A percentile compares a stretch with the other conserved stretches of the same genome.
Conservation (phyloP, 1,140 invertebrate species). For the Apis florea region DNA sequence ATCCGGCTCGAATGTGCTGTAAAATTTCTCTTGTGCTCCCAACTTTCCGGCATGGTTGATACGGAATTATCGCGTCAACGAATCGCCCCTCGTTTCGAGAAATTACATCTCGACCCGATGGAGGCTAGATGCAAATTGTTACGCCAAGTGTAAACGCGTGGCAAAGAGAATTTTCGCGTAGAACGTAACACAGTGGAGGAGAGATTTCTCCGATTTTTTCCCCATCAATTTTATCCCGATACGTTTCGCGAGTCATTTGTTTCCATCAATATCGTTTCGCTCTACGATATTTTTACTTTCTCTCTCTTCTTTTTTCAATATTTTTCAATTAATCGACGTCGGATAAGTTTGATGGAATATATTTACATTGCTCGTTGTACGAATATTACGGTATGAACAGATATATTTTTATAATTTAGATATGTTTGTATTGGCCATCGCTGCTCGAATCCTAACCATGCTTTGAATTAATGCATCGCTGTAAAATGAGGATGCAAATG, state of each 20-base stretch:
- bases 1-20: background rate
- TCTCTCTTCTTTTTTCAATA: background rate
- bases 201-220: constrained; percentile 12
- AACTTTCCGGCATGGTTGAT: background rate
- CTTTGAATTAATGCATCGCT: too few species aligned
- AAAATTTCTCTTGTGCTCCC: background rate
- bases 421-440: too few species aligned
- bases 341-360: background rate
- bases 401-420: background rate
- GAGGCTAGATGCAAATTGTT: constrained; percentile 15
- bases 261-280: background rate
- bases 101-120: background rate
- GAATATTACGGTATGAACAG: too few species aligned
- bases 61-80: background rate
- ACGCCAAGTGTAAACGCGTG: background rate
- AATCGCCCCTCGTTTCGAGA: background rate
- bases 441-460: too few species aligned
- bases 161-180: constrained; percentile 22
- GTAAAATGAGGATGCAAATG: too few species aligned
- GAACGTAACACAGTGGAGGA: constrained; percentile 4
- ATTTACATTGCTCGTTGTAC: background rate
- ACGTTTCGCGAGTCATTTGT: background rate
- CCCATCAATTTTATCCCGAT: constrained; percentile 7
- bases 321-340: background rate
- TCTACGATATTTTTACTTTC: background rate